phyloP scores from a whole-genome alignment of 2,113 vertebrate genomes.

The Proteles cristata region DNA sequence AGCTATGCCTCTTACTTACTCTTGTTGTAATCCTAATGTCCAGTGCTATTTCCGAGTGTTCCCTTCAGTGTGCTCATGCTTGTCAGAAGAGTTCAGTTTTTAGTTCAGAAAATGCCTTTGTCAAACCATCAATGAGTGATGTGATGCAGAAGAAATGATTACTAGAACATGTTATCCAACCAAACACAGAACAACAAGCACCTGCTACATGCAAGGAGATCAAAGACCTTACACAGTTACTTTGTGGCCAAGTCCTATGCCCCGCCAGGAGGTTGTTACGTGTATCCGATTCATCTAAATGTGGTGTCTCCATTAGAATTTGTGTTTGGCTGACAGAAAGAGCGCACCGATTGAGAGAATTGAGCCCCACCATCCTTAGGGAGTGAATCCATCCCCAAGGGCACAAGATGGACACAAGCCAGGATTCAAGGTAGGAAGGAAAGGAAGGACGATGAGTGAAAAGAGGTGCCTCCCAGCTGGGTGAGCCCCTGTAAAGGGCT shows the following conservation, averaged over 20 bases:
- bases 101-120: neutral
- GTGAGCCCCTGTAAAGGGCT: neutral
- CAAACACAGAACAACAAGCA: neutral
- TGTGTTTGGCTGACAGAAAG: neutral
- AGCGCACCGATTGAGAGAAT: neutral
- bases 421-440: neutral
- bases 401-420: neutral
- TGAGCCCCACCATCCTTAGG: neutral
- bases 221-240: neutral
- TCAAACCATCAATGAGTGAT: neutral
- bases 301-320: neutral
- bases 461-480: neutral
- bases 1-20: neutral
- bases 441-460: neutral
- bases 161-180: neutral
- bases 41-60: neutral
- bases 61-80: neutral
- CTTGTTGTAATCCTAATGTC: neutral
- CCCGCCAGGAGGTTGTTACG: neutral
- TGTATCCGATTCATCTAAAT: neutral
- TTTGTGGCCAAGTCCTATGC: neutral
- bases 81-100: neutral
- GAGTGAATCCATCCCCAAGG: neutral
- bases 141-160: neutral
- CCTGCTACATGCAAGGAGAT: neutral